Percentiles rank a stretch among this genome's conserved stretches.
phyloP scores from a whole-genome alignment of 2,797 vertebrate genomes.

The Cirrhinus molitorella region DNA sequence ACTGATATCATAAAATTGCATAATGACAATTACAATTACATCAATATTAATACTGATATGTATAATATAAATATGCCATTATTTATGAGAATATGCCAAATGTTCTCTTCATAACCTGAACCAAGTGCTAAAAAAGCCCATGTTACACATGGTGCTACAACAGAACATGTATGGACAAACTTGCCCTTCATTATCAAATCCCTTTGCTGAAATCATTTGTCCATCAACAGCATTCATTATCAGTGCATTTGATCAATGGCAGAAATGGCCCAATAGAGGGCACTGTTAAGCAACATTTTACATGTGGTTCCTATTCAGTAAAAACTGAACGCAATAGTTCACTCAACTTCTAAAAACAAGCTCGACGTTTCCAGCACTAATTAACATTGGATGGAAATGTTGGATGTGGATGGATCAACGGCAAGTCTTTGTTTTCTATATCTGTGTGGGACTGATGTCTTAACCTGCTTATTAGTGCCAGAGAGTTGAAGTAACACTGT shows the following conservation, averaged over 20 bases:
- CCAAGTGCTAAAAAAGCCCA: constrained; percentile 61
- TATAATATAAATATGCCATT: constrained; percentile 47
- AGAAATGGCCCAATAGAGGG: constrained; percentile 67
- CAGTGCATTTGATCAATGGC: constrained; percentile 56
- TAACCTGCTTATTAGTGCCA: constrained; percentile 67
- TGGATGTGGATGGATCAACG: constrained; percentile 36
- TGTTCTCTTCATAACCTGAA: constrained; percentile 36
- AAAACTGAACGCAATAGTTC: constrained; percentile 21
- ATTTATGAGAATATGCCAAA: constrained; percentile 30
- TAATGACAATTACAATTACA: constrained; percentile 1
- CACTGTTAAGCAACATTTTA: constrained; percentile 59
- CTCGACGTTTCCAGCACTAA: constrained; percentile 40
- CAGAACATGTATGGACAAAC: constrained; percentile 34
- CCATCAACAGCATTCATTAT: constrained; percentile 42
- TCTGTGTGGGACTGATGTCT: constrained; percentile 39
- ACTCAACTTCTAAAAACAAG: constrained; percentile 35
- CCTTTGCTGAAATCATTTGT: constrained; percentile 22
- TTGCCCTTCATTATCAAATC: constrained; percentile 34
- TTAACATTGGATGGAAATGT: constrained; percentile 46
- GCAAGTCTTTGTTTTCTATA: constrained; percentile 39
- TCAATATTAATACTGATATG: constrained; percentile 54
- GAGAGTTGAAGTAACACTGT: constrained; percentile 65
- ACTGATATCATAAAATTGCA: constrained; percentile 26
- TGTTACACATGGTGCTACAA: constrained; percentile 60
- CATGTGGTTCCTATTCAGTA: constrained; percentile 30